Percentiles rank a stretch among this genome's conserved stretches.
Evolutionary conservation across 2,888 invertebrate genomes (phyloP).

Genomic region (Psylliodes chrysocephalus): DNA sequence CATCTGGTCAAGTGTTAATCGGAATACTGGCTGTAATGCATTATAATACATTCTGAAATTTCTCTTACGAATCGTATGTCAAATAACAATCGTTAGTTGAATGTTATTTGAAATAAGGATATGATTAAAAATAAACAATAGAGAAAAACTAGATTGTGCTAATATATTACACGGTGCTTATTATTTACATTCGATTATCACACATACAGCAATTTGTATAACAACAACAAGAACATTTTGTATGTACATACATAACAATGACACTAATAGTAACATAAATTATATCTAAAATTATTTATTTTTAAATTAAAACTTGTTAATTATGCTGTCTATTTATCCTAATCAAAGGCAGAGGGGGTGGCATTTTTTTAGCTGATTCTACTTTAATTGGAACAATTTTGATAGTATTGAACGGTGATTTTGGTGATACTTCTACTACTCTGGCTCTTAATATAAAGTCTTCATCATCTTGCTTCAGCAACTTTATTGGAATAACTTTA

Average conservation of each 20-base stretch:
- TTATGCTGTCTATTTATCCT: constrained; percentile 31
- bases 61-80: too few relatives aligned
- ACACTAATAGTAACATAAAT: constrained; percentile 42
- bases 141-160: constrained; percentile 24
- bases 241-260: constrained; percentile 50
- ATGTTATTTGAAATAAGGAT: too few relatives aligned
- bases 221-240: constrained; percentile 42
- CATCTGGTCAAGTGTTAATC: too few relatives aligned
- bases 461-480: constrained; percentile 54
- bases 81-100: too few relatives aligned
- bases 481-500: constrained; percentile 52
- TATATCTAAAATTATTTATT: constrained; percentile 33
- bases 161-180: constrained; percentile 41
- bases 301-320: constrained; percentile 31
- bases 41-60: too few relatives aligned
- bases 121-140: neutral
- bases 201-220: constrained; percentile 35
- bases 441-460: constrained; percentile 58
- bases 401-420: constrained; percentile 54
- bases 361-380: constrained; percentile 52
- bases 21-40: too few relatives aligned
- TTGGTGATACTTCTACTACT: constrained; percentile 61
- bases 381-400: constrained; percentile 61
- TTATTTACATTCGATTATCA: constrained; percentile 38
- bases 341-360: constrained; percentile 40